Evolutionary conservation across 2,113 vertebrate species (phyloP).

Genomic region (Strix uralensis): DNA sequence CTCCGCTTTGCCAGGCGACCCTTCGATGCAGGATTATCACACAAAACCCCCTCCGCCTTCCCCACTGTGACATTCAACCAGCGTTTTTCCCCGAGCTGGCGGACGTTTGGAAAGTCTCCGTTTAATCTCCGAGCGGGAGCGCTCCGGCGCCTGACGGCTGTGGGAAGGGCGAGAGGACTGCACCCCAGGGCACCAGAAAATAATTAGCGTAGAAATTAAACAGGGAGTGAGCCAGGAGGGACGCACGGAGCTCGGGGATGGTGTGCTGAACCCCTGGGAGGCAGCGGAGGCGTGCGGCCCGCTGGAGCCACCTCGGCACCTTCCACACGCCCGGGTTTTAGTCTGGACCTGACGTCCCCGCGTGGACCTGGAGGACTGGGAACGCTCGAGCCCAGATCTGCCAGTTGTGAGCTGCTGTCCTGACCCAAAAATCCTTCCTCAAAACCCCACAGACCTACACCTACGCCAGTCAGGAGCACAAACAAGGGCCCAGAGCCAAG

Average conservation of each 20-base stretch:
- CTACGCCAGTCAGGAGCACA: neutral
- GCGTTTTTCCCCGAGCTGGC: neutral
- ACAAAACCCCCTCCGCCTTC: neutral
- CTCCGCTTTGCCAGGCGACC: neutral
- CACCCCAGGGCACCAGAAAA: neutral
- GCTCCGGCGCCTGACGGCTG: no score
- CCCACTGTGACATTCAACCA: neutral
- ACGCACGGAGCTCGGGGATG: neutral
- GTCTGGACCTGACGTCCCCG: fast-evolving
- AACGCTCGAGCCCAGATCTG: neutral
- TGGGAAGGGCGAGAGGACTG: neutral
- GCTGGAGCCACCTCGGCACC: no score
- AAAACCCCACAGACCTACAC: neutral
- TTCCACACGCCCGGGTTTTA: fast-evolving
- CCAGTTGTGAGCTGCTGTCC: no score
- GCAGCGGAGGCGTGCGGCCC: neutral
- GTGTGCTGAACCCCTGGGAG: neutral
- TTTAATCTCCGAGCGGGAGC: no score
- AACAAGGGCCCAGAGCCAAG: neutral
- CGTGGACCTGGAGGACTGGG: no score
- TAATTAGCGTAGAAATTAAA: neutral
- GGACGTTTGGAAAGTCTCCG: no score
- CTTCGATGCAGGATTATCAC: neutral
- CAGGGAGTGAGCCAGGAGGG: neutral
- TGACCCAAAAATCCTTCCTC: neutral